These are phyloP conservation scores for Dromius quadrimaculatus DNA, from an alignment of 2,888 invertebrate species.

Conservation along the genomic window DNA sequence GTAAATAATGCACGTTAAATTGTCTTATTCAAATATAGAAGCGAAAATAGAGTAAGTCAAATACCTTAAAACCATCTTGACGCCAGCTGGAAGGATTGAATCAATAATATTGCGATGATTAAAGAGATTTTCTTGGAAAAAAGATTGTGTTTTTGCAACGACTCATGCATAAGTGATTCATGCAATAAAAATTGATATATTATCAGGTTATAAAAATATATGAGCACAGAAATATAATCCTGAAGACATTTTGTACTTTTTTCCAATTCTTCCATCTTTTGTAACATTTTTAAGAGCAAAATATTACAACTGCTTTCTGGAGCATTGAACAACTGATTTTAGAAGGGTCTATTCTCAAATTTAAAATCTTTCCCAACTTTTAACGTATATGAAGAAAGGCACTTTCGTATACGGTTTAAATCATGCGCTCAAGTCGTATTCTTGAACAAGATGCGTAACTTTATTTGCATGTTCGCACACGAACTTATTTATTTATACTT, in stretches of 20 bases:
- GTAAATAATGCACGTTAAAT: constrained; percentile 7
- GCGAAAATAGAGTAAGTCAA: neutral
- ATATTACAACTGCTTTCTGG: neutral
- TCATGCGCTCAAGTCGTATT: no score
- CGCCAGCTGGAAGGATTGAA: constrained; percentile 13
- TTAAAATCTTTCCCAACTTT: neutral
- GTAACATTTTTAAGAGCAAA: neutral
- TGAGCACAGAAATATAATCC: neutral
- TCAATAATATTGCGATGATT: constrained; percentile 11
- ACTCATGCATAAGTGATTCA: constrained; percentile 15
- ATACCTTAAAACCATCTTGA: constrained; percentile 25
- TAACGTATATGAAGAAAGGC: no score
- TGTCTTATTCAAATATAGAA: constrained; percentile 5
- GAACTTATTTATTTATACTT: no score
- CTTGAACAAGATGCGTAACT: no score
- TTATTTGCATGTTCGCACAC: no score
- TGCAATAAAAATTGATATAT: constrained; percentile 11
- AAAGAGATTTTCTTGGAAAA: constrained; percentile 10
- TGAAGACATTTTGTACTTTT: no score
- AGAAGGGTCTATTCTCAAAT: neutral
- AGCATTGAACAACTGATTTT: neutral
- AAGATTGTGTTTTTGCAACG: neutral
- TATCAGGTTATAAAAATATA: constrained; percentile 8
- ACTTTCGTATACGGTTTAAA: no score
- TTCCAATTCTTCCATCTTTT: no score